phyloP scores from a whole-genome alignment of 2,888 invertebrate genomes.

The Zootermopsis nevadensis region DNA sequence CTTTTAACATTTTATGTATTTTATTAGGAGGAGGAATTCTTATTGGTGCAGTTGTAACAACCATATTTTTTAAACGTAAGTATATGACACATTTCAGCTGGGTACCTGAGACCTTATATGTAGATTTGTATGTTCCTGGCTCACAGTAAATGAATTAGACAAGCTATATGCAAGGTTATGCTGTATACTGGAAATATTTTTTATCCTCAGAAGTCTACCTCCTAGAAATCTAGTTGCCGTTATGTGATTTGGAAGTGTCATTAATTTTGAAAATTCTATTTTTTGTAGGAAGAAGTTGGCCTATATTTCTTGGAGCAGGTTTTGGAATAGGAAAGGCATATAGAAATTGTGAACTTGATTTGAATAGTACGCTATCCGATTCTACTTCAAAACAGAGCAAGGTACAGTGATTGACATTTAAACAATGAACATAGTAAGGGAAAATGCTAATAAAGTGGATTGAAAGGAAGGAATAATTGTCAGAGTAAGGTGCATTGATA shows the following conservation, averaged over 20 bases:
- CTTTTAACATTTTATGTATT: constrained; percentile 53
- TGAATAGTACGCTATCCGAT: constrained; percentile 61
- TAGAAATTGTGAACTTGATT: constrained; percentile 84
- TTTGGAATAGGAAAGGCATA: constrained; percentile 92
- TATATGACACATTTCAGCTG: constrained; percentile 51
- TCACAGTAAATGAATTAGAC: too few relatives aligned
- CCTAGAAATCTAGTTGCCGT: too few relatives aligned
- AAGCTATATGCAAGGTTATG: too few relatives aligned
- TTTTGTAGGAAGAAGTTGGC: constrained; percentile 82
- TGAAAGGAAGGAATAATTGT: too few relatives aligned
- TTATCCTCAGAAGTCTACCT: too few relatives aligned
- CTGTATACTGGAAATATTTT: too few relatives aligned
- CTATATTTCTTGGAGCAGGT: constrained; percentile 86
- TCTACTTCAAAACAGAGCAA: not conserved
- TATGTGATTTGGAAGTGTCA: too few relatives aligned
- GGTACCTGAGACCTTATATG: too few relatives aligned
- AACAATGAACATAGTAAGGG: too few relatives aligned
- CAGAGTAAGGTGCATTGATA: too few relatives aligned
- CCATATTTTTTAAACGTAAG: constrained; percentile 82
- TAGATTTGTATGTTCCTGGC: too few relatives aligned
- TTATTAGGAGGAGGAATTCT: constrained; percentile 83
- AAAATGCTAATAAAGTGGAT: too few relatives aligned
- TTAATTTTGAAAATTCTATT: not conserved
- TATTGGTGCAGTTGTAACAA: constrained; percentile 83
- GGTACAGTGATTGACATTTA: not conserved